These are phyloP conservation scores for Diplogasteroides magnus DNA, from an alignment of 1,140 invertebrate genomes.

Conservation along the genomic window DNA sequence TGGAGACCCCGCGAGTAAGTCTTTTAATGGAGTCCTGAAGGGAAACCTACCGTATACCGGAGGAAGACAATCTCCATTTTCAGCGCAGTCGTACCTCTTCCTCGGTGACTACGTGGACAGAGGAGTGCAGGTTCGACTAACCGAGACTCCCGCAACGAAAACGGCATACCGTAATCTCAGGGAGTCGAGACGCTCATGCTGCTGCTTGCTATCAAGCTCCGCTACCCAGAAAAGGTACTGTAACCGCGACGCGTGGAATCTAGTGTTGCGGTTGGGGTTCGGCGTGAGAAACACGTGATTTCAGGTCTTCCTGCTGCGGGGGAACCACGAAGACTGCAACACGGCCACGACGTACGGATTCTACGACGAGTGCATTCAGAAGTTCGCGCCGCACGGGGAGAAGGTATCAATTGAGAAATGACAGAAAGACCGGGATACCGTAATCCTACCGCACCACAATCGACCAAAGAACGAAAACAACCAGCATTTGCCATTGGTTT, in stretches of 20 bases:
- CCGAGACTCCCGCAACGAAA: neutral
- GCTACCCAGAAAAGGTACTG: neutral
- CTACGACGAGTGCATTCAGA: conserved; percentile 64
- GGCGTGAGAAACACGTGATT: no score
- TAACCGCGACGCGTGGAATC: no score
- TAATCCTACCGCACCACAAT: conserved; percentile 15
- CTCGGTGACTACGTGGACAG: neutral
- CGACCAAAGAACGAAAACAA: no score
- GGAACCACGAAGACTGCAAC: conserved; percentile 96
- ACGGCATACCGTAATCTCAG: neutral
- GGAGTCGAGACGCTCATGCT: neutral
- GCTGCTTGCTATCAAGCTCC: neutral
- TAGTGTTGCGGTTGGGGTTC: no score
- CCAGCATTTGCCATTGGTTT: no score
- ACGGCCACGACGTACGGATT: conserved; percentile 98
- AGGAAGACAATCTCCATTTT: no score
- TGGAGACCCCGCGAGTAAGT: neutral
- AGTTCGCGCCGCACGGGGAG: conserved; percentile 18
- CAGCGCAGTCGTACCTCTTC: no score
- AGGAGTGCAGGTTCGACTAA: neutral
- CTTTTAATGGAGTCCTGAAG: no score
- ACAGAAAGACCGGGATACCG: conserved; percentile 28
- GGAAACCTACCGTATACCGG: no score
- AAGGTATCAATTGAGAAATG: no score
- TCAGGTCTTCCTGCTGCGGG: conserved; percentile 75